A percentile compares a stretch with the other conserved stretches of the same genome.
phyloP scores from a whole-genome alignment of 2,113 vertebrate species.

The Nibea albiflora region DNA sequence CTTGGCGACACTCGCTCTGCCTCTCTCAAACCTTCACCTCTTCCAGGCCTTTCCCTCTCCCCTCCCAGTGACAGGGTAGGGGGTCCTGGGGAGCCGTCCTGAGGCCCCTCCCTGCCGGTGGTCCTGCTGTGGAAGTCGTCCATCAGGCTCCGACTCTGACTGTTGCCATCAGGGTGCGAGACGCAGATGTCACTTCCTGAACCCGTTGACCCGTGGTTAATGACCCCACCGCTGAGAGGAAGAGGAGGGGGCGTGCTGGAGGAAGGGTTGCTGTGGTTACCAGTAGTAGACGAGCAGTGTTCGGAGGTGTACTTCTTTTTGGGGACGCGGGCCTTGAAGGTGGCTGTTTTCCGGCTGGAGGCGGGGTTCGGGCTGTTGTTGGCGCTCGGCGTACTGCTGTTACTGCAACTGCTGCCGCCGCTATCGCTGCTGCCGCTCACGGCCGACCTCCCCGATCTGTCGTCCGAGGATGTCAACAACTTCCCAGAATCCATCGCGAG shows the following conservation, averaged over 20 bases:
- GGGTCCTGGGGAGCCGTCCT: conserved; percentile 67
- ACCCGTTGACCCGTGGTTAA: conserved; percentile 55
- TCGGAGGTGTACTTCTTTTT: conserved; percentile 93
- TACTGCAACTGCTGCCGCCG: conserved; percentile 77
- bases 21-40: conserved; percentile 57
- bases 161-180: conserved; percentile 43
- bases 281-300: conserved; percentile 77
- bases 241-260: conserved; percentile 69
- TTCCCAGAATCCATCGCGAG: conserved; percentile 60
- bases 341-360: conserved; percentile 90
- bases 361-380: conserved; percentile 86
- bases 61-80: conserved; percentile 64
- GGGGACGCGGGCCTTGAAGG: conserved; percentile 91
- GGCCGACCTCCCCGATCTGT: conserved; percentile 68
- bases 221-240: conserved; percentile 41
- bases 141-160: conserved; percentile 59
- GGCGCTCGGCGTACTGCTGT: conserved; percentile 80
- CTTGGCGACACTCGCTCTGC: conserved; percentile 68
- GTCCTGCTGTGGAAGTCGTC: conserved; percentile 57
- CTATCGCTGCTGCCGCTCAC: conserved; percentile 68
- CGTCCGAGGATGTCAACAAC: conserved; percentile 43
- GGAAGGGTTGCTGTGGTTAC: conserved; percentile 75
- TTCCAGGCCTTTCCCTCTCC: conserved; percentile 60
- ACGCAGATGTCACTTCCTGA: conserved; percentile 55
- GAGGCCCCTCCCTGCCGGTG: conserved; percentile 39